phyloP scores from a whole-genome alignment of 2,888 invertebrate genomes.

The Plagiodera versicolora region DNA sequence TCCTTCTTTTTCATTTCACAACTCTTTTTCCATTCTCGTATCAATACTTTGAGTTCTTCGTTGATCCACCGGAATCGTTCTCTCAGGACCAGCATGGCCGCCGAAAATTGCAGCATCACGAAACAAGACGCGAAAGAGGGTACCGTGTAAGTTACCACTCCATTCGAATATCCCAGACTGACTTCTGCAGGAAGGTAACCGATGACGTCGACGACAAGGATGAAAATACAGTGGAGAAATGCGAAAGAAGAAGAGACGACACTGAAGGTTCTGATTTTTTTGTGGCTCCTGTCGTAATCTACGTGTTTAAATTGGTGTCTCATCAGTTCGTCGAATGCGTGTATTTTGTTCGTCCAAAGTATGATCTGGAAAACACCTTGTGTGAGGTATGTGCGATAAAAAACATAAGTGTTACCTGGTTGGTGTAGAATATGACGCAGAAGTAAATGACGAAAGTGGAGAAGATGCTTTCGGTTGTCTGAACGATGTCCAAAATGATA shows the following conservation, averaged over 20 bases:
- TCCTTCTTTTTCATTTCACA: neutral
- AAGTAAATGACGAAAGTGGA: neutral
- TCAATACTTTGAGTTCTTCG: neutral
- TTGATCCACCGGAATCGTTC: neutral
- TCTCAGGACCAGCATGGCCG: neutral
- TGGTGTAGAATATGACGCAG: neutral
- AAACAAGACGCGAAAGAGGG: neutral
- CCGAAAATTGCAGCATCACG: neutral
- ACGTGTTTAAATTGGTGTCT: neutral
- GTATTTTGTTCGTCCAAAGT: neutral
- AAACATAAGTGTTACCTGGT: neutral
- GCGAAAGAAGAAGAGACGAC: neutral
- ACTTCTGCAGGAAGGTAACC: neutral
- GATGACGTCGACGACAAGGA: neutral
- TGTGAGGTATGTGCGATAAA: neutral
- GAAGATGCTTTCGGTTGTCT: neutral
- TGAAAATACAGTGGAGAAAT: neutral
- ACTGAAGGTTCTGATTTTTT: neutral
- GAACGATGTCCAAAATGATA: neutral
- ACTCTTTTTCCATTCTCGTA: neutral
- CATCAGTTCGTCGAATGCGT: neutral
- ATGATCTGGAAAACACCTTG: neutral
- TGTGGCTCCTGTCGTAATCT: neutral
- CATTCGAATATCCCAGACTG: neutral
- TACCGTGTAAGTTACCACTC: neutral